Conservation (phyloP, 2,888 invertebrate species). For the Sphaerophoria rueppellii region DNA sequence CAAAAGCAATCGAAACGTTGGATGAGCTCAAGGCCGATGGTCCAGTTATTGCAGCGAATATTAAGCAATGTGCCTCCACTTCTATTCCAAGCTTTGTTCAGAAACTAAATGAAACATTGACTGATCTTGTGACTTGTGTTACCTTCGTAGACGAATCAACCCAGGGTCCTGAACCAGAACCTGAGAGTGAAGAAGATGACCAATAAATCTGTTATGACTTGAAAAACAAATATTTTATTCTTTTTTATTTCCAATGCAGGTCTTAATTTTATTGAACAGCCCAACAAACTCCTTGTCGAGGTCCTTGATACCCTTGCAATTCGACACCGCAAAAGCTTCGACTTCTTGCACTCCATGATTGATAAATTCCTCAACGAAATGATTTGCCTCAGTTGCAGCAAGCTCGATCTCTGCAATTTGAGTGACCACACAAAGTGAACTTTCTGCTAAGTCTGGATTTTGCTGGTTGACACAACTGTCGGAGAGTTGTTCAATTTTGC, state of each 20-base stretch:
- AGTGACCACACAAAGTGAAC: slow-evolving; percentile 52
- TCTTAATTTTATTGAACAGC: slow-evolving; percentile 33
- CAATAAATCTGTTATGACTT: not conserved
- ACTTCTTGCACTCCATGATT: slow-evolving; percentile 35
- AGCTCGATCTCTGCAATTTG: slow-evolving; percentile 46
- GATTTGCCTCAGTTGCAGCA: slow-evolving; percentile 38
- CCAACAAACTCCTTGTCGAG: slow-evolving; percentile 43
- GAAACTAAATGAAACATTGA: slow-evolving; percentile 42
- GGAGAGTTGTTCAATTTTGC: slow-evolving; percentile 9
- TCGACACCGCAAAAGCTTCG: slow-evolving; percentile 15
- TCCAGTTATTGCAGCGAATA: slow-evolving; percentile 9
- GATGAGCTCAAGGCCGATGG: slow-evolving; percentile 23
- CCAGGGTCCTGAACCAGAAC: slow-evolving; percentile 47
- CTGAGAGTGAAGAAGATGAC: slow-evolving; percentile 42
- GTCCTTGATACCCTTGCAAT: slow-evolving; percentile 39
- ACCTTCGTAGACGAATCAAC: slow-evolving; percentile 58
- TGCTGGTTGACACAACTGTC: slow-evolving; percentile 25
- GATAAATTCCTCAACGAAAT: slow-evolving; percentile 42
- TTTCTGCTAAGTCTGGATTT: slow-evolving; percentile 21
- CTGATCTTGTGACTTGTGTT: slow-evolving; percentile 28
- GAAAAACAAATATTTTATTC: slow-evolving; percentile 38
- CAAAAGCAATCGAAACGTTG: slow-evolving; percentile 24
- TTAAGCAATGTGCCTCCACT: slow-evolving; percentile 18
- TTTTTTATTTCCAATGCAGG: slow-evolving; percentile 25
- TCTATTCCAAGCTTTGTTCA: slow-evolving; percentile 39